Percentiles rank a stretch among this genome's conserved stretches.
phyloP scores from a whole-genome alignment of 2,888 invertebrate species.

The Elysia crispata region DNA sequence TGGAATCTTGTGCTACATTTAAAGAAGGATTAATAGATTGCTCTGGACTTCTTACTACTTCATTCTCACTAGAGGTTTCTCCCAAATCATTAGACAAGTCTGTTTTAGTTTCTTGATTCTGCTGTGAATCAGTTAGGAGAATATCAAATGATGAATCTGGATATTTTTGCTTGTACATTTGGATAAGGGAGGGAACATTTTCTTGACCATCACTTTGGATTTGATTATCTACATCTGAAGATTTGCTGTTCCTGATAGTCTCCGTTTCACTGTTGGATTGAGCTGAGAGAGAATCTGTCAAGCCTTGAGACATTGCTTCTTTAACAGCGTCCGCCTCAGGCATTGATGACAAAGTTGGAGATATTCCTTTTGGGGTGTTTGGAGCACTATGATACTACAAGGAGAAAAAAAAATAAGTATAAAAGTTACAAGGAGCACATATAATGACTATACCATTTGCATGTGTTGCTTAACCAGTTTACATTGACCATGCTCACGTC shows the following conservation, averaged over 20 bases:
- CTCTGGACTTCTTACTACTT: too few relatives aligned
- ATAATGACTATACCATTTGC: too few relatives aligned
- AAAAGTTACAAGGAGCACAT: too few relatives aligned
- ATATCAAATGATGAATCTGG: constrained; percentile 14
- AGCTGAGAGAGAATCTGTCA: too few relatives aligned
- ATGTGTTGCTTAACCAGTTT: too few relatives aligned
- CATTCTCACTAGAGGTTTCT: too few relatives aligned
- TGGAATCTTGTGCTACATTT: background rate
- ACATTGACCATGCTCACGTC: too few relatives aligned
- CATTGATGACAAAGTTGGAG: background rate
- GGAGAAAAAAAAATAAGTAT: background rate
- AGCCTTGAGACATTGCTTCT: background rate
- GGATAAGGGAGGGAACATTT: constrained; percentile 10
- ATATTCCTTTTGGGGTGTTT: constrained; percentile 48
- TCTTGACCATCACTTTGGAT: background rate
- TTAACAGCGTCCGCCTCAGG: constrained; percentile 13
- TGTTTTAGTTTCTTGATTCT: background rate
- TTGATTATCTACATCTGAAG: constrained; percentile 27
- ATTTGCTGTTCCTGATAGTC: background rate
- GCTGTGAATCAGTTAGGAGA: background rate
- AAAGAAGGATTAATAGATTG: too few relatives aligned
- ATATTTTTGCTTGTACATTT: constrained; percentile 43
- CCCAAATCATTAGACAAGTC: background rate
- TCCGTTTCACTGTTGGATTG: constrained; percentile 12
- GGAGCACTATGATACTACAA: constrained; percentile 58